These are phyloP conservation scores for Subacronicta megacephala DNA, from an alignment of 2,888 invertebrate species.

Conservation along the genomic window DNA sequence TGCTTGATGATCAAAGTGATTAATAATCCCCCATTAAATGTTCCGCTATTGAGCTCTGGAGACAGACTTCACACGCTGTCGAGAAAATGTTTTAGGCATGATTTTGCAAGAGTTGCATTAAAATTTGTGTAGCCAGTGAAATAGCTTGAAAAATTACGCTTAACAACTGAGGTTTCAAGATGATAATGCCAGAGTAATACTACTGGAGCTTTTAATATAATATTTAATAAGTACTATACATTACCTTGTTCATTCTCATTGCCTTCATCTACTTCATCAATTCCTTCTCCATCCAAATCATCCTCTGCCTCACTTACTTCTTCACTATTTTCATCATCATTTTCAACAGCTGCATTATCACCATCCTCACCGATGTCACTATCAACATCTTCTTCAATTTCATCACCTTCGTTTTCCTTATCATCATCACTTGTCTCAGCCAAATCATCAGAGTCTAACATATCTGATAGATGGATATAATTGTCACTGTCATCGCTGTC, in stretches of 20 bases:
- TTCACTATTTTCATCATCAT: slow-evolving; percentile 32
- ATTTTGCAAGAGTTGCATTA: too few relatives aligned
- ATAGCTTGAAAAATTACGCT: too few relatives aligned
- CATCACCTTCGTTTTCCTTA: slow-evolving; percentile 14
- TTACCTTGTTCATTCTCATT: slow-evolving; percentile 66
- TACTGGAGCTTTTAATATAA: too few relatives aligned
- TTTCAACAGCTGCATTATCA: slow-evolving; percentile 26
- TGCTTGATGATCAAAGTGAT: too few relatives aligned
- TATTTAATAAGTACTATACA: too few relatives aligned
- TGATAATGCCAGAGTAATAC: too few relatives aligned
- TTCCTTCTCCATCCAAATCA: slow-evolving; percentile 35
- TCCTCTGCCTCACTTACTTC: slow-evolving; percentile 39
- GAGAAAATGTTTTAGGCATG: too few relatives aligned
- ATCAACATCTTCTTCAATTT: slow-evolving; percentile 41
- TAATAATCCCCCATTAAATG: too few relatives aligned
- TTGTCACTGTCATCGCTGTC: slow-evolving; percentile 79
- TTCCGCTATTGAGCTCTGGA: too few relatives aligned
- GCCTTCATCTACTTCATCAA: slow-evolving; percentile 53
- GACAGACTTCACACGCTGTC: too few relatives aligned
- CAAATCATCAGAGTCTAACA: slow-evolving; percentile 78
- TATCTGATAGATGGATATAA: slow-evolving; percentile 80
- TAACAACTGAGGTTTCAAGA: too few relatives aligned
- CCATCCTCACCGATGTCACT: slow-evolving; percentile 42
- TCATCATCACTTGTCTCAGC: slow-evolving; percentile 68
- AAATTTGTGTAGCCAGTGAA: too few relatives aligned